These are phyloP conservation scores for Drosophila paracracens DNA, from an alignment of 2,888 invertebrate species.

Conservation along the genomic window DNA sequence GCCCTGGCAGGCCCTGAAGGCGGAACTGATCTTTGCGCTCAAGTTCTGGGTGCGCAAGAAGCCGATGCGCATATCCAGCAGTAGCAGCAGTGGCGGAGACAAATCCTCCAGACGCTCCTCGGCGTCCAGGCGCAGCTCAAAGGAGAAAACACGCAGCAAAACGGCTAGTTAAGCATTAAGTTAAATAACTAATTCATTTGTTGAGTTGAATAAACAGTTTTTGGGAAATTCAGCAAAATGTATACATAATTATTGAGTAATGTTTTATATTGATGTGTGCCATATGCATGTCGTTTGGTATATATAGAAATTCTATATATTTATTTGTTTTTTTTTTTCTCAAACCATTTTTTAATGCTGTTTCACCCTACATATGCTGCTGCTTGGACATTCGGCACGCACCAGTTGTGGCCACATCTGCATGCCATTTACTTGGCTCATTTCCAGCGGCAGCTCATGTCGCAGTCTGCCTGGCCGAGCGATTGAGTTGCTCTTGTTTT, in stretches of 20 bases:
- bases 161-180: constrained; percentile 49
- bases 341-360: constrained; percentile 18
- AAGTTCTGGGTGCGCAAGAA: constrained; percentile 91
- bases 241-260: background rate
- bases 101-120: constrained; percentile 74
- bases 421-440: constrained; percentile 56
- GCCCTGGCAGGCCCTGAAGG: constrained; percentile 89
- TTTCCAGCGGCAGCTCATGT: constrained; percentile 62
- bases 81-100: constrained; percentile 57
- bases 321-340: constrained; percentile 7
- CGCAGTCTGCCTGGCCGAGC: constrained; percentile 32
- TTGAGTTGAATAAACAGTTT: constrained; percentile 34
- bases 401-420: constrained; percentile 46
- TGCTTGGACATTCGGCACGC: constrained; percentile 36
- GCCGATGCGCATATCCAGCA: constrained; percentile 86
- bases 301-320: constrained; percentile 29
- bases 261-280: constrained; percentile 11
- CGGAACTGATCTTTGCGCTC: constrained; percentile 90
- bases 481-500: constrained; percentile 10
- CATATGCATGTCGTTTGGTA: constrained; percentile 12
- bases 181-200: constrained; percentile 3
- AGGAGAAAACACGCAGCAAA: constrained; percentile 70
- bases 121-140: constrained; percentile 66
- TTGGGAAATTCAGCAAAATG: background rate
- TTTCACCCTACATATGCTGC: constrained; percentile 46